Percentiles rank a stretch among this genome's conserved stretches.
Conservation (phyloP, 2,113 vertebrate genomes). For the Isurus oxyrinchus region DNA sequence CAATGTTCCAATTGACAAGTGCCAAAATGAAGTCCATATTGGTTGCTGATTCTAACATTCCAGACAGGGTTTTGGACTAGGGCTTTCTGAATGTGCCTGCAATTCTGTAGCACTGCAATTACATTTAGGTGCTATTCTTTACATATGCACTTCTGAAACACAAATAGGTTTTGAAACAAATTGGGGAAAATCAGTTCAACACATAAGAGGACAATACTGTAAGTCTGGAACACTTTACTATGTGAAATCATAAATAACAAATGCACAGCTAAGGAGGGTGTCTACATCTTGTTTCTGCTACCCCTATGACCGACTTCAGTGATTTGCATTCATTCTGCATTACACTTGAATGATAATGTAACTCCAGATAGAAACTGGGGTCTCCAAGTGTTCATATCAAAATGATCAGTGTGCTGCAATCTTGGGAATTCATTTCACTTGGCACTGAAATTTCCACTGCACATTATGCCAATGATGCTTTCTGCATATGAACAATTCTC, state of each 20-base stretch:
- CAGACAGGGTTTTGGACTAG: neutral
- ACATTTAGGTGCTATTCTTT: neutral
- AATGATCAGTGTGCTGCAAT: constrained; percentile 69
- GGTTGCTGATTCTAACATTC: constrained; percentile 4
- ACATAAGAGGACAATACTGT: neutral
- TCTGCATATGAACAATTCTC: constrained; percentile 83
- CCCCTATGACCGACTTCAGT: neutral
- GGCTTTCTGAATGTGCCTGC: neutral
- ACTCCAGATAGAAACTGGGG: constrained; percentile 20
- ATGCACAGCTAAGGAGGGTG: neutral
- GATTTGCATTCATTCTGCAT: constrained; percentile 27
- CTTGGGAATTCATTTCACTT: constrained; percentile 62
- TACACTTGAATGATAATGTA: constrained; percentile 28
- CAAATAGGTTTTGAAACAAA: neutral
- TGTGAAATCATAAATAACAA: neutral
- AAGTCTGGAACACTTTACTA: constrained; percentile 1
- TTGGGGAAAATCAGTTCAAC: neutral
- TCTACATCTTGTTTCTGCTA: neutral
- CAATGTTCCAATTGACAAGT: constrained; percentile 2
- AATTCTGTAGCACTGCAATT: neutral
- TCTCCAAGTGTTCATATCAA: constrained; percentile 74
- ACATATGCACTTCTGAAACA: neutral
- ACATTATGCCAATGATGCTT: constrained; percentile 63
- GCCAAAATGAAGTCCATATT: neutral
- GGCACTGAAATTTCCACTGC: constrained; percentile 65